phyloP scores from a whole-genome alignment of 2,113 vertebrate species.

The Hippocampus mohnikei region DNA sequence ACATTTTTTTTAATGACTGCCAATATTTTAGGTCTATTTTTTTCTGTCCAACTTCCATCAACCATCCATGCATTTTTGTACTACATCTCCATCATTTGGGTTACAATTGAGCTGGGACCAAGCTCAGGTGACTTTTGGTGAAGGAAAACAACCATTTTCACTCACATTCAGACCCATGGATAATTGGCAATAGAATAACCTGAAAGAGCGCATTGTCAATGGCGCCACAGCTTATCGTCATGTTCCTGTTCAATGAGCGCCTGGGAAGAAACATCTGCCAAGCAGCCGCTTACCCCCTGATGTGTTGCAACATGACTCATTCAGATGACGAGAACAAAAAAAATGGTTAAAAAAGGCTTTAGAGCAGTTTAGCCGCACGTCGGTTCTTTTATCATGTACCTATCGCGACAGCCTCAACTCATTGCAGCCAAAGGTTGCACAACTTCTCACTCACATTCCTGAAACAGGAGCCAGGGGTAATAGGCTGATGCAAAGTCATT shows the following conservation, averaged over 20 bases:
- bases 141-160: too few species aligned
- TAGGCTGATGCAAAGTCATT: slow-evolving; percentile 23
- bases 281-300: slow-evolving; percentile 48
- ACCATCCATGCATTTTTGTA: too few species aligned
- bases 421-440: slow-evolving; percentile 21
- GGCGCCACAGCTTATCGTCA: slow-evolving; percentile 27
- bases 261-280: slow-evolving; percentile 61
- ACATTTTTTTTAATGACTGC: too few species aligned
- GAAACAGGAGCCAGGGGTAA: slow-evolving; percentile 32
- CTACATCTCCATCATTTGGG: too few species aligned
- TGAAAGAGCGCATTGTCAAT: neutral
- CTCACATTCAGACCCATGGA: neutral
- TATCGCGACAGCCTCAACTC: slow-evolving; percentile 9
- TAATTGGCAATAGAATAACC: slow-evolving; percentile 10
- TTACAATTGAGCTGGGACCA: too few species aligned
- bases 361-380: slow-evolving; percentile 23
- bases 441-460: slow-evolving; percentile 19
- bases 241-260: slow-evolving; percentile 36
- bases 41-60: too few species aligned
- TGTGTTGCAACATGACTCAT: slow-evolving; percentile 46
- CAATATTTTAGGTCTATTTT: too few species aligned
- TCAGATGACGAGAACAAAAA: slow-evolving; percentile 35
- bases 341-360: slow-evolving; percentile 7
- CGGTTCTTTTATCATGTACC: slow-evolving; percentile 39
- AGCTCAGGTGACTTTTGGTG: too few species aligned